Evolutionary conservation across 2,888 invertebrate genomes (phyloP).

Genomic region (Philonicus albiceps): DNA sequence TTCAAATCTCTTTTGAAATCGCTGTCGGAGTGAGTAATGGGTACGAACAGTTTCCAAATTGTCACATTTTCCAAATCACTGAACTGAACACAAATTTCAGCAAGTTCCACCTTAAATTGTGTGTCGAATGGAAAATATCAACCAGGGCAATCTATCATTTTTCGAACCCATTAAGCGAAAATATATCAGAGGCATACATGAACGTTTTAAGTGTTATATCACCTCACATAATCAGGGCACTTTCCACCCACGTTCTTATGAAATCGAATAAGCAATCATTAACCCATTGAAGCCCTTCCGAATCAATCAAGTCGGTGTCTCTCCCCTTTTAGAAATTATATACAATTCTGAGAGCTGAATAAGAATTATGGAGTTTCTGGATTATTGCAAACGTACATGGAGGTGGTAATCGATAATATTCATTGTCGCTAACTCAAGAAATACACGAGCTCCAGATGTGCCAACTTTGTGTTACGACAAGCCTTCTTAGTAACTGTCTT

Average conservation of each 20-base stretch:
- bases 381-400: neutral
- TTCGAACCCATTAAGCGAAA: neutral
- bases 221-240: neutral
- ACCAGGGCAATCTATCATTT: neutral
- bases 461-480: neutral
- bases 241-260: neutral
- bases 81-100: neutral
- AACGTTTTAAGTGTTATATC: neutral
- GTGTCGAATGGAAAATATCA: neutral
- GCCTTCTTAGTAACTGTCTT: neutral
- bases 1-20: neutral
- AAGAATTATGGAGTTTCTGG: neutral
- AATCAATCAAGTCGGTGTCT: neutral
- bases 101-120: neutral
- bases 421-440: neutral
- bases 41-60: neutral
- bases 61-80: neutral
- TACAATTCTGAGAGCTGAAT: neutral
- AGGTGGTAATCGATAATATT: neutral
- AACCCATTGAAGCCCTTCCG: neutral
- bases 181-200: neutral
- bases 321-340: neutral
- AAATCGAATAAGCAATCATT: neutral
- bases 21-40: neutral
- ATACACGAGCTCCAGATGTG: neutral